Conservation (phyloP, 2,113 vertebrate genomes). For the Pangasianodon hypophthalmus region DNA sequence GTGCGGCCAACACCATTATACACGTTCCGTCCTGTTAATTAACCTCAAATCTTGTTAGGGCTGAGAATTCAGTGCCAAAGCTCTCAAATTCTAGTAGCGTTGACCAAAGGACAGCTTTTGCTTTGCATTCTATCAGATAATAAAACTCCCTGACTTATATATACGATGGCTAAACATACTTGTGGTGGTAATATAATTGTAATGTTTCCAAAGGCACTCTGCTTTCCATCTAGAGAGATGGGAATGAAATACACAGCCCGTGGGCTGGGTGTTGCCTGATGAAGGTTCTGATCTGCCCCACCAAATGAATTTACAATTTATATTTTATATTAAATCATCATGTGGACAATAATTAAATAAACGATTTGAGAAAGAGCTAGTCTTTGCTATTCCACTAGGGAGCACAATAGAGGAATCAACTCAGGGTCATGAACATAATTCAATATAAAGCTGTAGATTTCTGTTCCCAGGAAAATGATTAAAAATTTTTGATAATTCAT, state of each 20-base stretch:
- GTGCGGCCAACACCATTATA: constrained; percentile 64
- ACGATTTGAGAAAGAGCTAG: neutral
- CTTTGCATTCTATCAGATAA: constrained; percentile 4
- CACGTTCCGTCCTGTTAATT: constrained; percentile 67
- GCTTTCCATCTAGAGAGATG: neutral
- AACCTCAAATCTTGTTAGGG: constrained; percentile 62
- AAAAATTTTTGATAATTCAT: neutral
- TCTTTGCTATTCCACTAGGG: neutral
- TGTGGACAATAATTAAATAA: neutral
- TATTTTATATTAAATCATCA: neutral
- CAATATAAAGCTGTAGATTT: too few species aligned
- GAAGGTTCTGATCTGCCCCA: neutral
- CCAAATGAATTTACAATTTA: neutral
- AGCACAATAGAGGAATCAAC: too few species aligned
- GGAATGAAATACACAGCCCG: neutral
- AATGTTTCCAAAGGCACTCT: neutral
- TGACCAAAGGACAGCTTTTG: constrained; percentile 43
- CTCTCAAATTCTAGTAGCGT: constrained; percentile 55
- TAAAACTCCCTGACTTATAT: neutral
- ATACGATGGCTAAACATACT: neutral
- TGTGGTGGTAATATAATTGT: neutral
- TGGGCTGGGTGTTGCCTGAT: neutral
- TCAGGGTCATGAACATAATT: too few species aligned
- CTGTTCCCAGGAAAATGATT: neutral
- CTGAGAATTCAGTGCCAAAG: constrained; percentile 59